A percentile compares a stretch with the other conserved stretches of the same genome.
phyloP scores from a whole-genome alignment of 2,797 vertebrate genomes.

The Discoglossus pictus region DNA sequence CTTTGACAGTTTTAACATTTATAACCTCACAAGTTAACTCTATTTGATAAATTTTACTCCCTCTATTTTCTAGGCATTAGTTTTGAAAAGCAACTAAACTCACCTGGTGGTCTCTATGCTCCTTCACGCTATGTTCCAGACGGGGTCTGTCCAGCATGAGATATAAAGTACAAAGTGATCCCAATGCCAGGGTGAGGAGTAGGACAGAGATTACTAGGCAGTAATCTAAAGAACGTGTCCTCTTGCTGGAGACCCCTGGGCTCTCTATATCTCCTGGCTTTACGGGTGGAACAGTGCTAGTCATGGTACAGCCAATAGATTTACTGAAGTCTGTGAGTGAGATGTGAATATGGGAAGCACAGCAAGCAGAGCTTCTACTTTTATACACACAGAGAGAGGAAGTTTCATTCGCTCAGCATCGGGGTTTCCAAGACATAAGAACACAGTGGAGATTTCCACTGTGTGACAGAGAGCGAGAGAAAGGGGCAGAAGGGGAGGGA shows the following conservation, averaged over 20 bases:
- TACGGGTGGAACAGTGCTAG: not conserved
- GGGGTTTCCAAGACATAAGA: slow-evolving; percentile 46
- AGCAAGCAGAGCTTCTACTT: not conserved
- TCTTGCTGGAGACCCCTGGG: not conserved
- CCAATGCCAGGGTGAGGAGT: slow-evolving; percentile 10
- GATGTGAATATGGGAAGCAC: not conserved
- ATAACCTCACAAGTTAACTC: too few relatives aligned
- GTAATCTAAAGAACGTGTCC: slow-evolving; percentile 3
- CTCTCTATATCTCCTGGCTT: slow-evolving; percentile 26
- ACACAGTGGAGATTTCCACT: slow-evolving; percentile 45
- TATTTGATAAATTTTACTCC: too few relatives aligned
- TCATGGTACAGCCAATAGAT: not conserved
- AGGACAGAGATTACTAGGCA: slow-evolving; percentile 29
- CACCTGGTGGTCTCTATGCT: slow-evolving; percentile 3
- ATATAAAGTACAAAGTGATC: slow-evolving; percentile 16
- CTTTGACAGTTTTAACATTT: too few relatives aligned
- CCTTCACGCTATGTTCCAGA: not conserved
- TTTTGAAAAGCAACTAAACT: slow-evolving; percentile 5
- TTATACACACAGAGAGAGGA: slow-evolving; percentile 41
- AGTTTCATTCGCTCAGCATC: slow-evolving; percentile 9
- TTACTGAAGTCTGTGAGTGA: not conserved
- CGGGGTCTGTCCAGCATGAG: slow-evolving; percentile 23
- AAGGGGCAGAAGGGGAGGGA: slow-evolving; percentile 1
- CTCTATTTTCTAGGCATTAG: too few relatives aligned
- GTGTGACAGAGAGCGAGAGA: slow-evolving; percentile 29